phyloP scores from a whole-genome alignment of 2,888 invertebrate genomes.

The Tanypteryx hageni region DNA sequence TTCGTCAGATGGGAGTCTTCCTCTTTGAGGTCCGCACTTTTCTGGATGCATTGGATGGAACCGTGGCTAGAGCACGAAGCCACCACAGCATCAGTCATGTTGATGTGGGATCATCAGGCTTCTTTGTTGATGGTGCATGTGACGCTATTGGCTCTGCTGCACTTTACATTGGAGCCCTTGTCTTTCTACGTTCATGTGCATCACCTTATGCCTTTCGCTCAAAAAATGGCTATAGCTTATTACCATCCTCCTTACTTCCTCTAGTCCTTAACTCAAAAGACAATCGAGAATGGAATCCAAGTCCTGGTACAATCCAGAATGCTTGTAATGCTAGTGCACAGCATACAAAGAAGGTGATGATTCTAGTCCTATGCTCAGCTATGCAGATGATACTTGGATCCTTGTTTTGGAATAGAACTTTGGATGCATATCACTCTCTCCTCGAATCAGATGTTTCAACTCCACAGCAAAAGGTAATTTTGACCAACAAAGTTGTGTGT shows the following conservation, averaged over 20 bases:
- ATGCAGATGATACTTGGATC: conserved; percentile 85
- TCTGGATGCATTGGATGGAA: conserved; percentile 91
- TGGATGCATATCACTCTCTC: conserved; percentile 86
- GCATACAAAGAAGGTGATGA: conserved; percentile 26
- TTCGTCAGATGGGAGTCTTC: conserved; percentile 85
- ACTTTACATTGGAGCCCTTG: conserved; percentile 82
- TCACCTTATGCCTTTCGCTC: neutral
- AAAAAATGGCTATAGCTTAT: neutral
- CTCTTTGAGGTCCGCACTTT: conserved; percentile 89
- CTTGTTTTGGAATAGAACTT: conserved; percentile 90
- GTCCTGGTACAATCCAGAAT: neutral
- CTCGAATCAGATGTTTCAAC: conserved; percentile 79
- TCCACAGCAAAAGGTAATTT: conserved; percentile 71
- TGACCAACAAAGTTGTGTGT: conserved; percentile 76
- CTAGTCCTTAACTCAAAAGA: neutral
- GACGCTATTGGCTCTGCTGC: conserved; percentile 87
- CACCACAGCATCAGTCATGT: conserved; percentile 78
- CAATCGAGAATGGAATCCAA: neutral
- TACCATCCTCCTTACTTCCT: neutral
- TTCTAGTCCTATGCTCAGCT: conserved; percentile 70
- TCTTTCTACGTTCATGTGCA: conserved; percentile 78
- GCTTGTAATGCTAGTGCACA: neutral
- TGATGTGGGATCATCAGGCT: conserved; percentile 88
- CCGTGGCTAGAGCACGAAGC: conserved; percentile 87
- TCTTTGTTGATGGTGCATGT: conserved; percentile 89